A percentile compares a stretch with the other conserved stretches of the same genome.
Conservation (phyloP, 1,140 invertebrate species). For the Caenorhabditis tropicalis region DNA sequence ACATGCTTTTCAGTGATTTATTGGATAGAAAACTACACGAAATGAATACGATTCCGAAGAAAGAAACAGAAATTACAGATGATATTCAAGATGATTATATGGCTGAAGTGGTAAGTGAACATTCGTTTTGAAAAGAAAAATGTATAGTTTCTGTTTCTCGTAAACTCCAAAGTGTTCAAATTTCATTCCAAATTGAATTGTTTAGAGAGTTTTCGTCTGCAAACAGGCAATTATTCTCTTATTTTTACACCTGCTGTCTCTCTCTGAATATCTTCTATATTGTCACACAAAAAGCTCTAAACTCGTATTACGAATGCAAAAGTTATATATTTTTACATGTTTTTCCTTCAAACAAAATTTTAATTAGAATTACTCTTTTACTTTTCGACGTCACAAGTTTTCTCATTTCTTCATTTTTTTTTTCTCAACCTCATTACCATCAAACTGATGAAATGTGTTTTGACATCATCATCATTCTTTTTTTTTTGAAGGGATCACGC, state of each 20-base stretch:
- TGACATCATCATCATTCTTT: background rate
- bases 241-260: no score
- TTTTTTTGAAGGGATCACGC: conserved; percentile 16
- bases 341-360: background rate
- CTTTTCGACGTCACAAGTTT: background rate
- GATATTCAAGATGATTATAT: conserved; percentile 56
- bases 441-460: background rate
- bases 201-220: no score
- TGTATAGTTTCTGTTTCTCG: no score
- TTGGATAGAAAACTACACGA: conserved; percentile 51
- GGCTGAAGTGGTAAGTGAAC: conserved; percentile 36
- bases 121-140: background rate
- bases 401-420: background rate
- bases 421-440: conserved; percentile 27
- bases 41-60: conserved; percentile 26
- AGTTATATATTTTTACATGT: no score
- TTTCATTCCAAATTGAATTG: no score
- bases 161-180: no score
- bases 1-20: conserved; percentile 53
- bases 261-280: no score
- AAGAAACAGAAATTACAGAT: background rate
- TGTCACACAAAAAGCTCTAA: no score
- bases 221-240: no score
- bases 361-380: background rate
- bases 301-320: no score